These are phyloP conservation scores for Oncorhynchus gorbuscha DNA, from an alignment of 2,113 vertebrate genomes.

Conservation along the genomic window DNA sequence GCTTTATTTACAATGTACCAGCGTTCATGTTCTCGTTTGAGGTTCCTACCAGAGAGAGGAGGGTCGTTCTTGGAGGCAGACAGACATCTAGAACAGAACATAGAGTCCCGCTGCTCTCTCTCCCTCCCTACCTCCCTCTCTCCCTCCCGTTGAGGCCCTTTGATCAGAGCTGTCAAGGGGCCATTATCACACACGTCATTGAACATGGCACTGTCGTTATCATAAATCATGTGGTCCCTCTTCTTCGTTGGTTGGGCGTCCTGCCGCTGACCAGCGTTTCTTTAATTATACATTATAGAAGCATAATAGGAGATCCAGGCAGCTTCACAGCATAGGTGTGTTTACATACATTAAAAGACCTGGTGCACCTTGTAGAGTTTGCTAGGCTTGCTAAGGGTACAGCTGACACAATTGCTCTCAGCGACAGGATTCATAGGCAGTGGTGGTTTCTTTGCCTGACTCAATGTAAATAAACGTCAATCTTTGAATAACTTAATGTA, in stretches of 20 bases:
- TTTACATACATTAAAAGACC: background rate
- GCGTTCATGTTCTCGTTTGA: slow-evolving; percentile 3
- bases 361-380: background rate
- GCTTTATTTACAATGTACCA: slow-evolving; percentile 1
- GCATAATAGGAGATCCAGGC: background rate
- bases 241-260: background rate
- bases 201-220: background rate
- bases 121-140: no score
- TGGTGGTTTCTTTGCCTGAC: background rate
- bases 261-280: background rate
- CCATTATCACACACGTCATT: slow-evolving; percentile 1
- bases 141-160: background rate
- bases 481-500: no score
- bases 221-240: background rate
- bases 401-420: slow-evolving; percentile 6
- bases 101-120: background rate
- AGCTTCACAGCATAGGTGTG: background rate
- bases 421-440: slow-evolving; percentile 10
- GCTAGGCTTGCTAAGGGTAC: slow-evolving; percentile 1
- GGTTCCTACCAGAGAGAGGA: background rate
- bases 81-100: background rate
- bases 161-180: slow-evolving; percentile 1
- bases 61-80: background rate
- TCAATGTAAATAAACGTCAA: background rate
- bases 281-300: no score